Evolutionary conservation across 1,140 invertebrate species (phyloP), one percentile per base, ranked within the genome.

Genomic region (Drosophila kanapiae): DNA sequence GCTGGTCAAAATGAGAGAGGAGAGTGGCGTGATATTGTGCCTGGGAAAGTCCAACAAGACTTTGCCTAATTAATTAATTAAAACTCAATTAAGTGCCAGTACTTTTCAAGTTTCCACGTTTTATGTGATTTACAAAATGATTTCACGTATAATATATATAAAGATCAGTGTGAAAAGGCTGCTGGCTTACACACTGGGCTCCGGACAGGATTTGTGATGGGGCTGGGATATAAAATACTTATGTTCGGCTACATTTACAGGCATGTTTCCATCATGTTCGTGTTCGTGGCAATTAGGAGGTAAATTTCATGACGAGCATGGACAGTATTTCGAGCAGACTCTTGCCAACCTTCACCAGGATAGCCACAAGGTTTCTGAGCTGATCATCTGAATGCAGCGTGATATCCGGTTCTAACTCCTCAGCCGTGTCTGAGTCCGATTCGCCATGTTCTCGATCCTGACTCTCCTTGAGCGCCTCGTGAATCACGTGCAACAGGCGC

Each of bases 401-500:
- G 2, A 31, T 7, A 7, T 31, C 31, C 16, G 0, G 1, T 4
- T 72, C 60, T 4, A 35, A 23, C 6, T 67, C 64, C 4, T 68
- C 67, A 8, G 90, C 75, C 4, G 47, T 54, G 3, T 81, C 63
- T 8, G 82, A 4, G 2, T 23, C 23, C 1, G 23, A 23, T 23
- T 23, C 23, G 1, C 3, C 23, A 23, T 3, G 23, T 23, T 23
- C n/a, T n/a, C n/a, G n/a, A n/a, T n/a, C 6, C 1, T 1, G 29
- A 5, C 29, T 37, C 35, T 75, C 56, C 14, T 62, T 64, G 6
- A 92, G 29, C 0, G 91, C 86, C n/a, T 93, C 92, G 13, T 74
- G 77, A 0, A 93, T 93, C 0, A 93, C 92, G 38, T 87, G 80
- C 9, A 93, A 35, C 1, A 93, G 58, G 9, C 92, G 74, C 51